Evolutionary conservation across 2,888 invertebrate species (phyloP).

Genomic region (Zele albiditarsus): DNA sequence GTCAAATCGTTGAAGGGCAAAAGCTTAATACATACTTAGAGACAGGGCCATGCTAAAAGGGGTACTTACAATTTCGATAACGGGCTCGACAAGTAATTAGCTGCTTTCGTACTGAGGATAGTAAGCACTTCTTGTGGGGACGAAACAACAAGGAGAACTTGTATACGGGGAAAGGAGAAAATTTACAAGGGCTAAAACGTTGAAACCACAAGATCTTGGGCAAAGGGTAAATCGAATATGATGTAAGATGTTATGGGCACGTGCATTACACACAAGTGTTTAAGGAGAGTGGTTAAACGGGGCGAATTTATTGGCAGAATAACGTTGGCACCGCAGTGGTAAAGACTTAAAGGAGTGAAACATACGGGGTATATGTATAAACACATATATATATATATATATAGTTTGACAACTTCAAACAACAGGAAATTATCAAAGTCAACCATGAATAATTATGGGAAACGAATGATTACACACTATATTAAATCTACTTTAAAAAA

Average conservation of each 20-base stretch:
- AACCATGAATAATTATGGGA: too few species aligned
- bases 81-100: constrained; percentile 31
- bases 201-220: constrained; percentile 27
- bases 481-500: too few species aligned
- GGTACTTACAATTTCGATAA: constrained; percentile 15
- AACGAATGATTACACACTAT: too few species aligned
- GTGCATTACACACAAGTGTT: neutral
- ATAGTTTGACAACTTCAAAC: neutral
- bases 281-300: neutral
- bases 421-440: too few species aligned
- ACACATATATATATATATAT: neutral
- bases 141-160: neutral
- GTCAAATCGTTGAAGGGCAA: neutral
- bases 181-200: constrained; percentile 17
- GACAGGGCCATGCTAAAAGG: neutral
- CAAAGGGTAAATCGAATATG: constrained; percentile 23
- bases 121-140: constrained; percentile 1
- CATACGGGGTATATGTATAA: neutral
- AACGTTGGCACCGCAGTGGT: neutral
- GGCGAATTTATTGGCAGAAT: neutral
- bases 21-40: neutral
- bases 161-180: neutral
- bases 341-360: neutral
- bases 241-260: constrained; percentile 22
- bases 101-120: constrained; percentile 18